Percentiles rank a stretch among this genome's conserved stretches.
Evolutionary conservation across 2,797 vertebrate species (phyloP).

Genomic region (Sibirionetta formosa): DNA sequence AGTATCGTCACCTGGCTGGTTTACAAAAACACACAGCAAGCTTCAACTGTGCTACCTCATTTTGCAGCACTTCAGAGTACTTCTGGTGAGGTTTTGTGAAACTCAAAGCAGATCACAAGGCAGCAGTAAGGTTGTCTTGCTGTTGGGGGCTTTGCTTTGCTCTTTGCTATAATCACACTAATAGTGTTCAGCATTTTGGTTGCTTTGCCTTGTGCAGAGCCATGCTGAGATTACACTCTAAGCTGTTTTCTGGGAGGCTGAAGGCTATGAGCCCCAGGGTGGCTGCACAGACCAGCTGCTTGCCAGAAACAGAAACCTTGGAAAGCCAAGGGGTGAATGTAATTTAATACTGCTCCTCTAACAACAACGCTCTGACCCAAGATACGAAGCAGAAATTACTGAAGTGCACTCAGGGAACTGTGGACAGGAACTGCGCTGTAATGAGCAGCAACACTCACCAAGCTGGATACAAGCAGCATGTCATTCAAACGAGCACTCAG

Average conservation of each 20-base stretch:
- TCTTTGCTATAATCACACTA: not conserved
- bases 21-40: rapidly evolving
- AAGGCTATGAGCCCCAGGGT: not conserved
- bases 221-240: not conserved
- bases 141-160: not conserved
- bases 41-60: not conserved
- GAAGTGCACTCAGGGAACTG: constrained; percentile 34
- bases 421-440: not conserved
- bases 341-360: constrained; percentile 23
- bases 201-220: not conserved
- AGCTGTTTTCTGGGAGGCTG: not conserved
- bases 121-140: not conserved
- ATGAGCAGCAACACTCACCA: constrained; percentile 9
- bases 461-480: not conserved
- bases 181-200: not conserved
- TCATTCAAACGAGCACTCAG: constrained; percentile 44
- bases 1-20: not conserved
- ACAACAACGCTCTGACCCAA: constrained; percentile 14
- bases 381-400: constrained; percentile 39
- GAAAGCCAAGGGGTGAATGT: not conserved
- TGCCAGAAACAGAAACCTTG: constrained; percentile 4
- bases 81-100: not conserved
- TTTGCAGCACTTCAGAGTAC: not conserved
- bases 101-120: not conserved
- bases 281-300: not conserved